A percentile compares a stretch with the other conserved stretches of the same genome.
Evolutionary conservation across 2,888 invertebrate genomes (phyloP).

Genomic region (Isotomurus palustris): DNA sequence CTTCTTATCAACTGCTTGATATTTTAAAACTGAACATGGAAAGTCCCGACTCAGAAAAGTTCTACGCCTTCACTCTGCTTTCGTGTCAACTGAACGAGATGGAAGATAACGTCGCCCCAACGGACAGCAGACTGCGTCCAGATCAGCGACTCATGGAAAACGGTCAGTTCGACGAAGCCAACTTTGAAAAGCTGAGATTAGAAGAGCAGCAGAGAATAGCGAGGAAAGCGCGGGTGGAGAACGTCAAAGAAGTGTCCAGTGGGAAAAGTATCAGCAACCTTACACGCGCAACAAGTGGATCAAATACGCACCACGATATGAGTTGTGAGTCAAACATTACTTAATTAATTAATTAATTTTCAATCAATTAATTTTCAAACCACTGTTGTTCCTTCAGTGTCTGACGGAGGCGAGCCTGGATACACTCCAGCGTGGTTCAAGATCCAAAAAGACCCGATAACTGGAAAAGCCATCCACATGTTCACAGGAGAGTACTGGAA

Average conservation of each 20-base stretch:
- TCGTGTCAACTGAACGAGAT: conserved; percentile 95
- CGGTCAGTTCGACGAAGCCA: conserved; percentile 86
- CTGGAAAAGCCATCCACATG: conserved; percentile 66
- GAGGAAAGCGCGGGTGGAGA: conserved; percentile 56
- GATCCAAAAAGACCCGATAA: conserved; percentile 64
- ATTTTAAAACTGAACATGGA: not conserved
- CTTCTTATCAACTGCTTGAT: not conserved
- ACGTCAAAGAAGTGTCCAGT: no score
- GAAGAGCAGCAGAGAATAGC: conserved; percentile 92
- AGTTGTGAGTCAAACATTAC: no score
- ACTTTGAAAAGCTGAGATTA: conserved; percentile 72
- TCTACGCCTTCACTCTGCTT: conserved; percentile 90
- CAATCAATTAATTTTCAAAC: not conserved
- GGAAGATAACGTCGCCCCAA: conserved; percentile 88
- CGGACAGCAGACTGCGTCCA: conserved; percentile 85
- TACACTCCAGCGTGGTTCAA: conserved; percentile 79
- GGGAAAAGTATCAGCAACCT: no score
- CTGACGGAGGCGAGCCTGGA: conserved; percentile 24
- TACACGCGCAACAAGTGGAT: no score
- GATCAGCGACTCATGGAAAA: conserved; percentile 98
- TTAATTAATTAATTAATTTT: not conserved
- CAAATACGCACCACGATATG: no score
- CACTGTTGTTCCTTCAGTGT: not conserved
- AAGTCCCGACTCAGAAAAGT: conserved; percentile 63
- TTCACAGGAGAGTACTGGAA: conserved; percentile 91